Percentiles rank a stretch among this genome's conserved stretches.
Evolutionary conservation across 2,888 invertebrate species (phyloP).

Genomic region (Aphodius sticticus): DNA sequence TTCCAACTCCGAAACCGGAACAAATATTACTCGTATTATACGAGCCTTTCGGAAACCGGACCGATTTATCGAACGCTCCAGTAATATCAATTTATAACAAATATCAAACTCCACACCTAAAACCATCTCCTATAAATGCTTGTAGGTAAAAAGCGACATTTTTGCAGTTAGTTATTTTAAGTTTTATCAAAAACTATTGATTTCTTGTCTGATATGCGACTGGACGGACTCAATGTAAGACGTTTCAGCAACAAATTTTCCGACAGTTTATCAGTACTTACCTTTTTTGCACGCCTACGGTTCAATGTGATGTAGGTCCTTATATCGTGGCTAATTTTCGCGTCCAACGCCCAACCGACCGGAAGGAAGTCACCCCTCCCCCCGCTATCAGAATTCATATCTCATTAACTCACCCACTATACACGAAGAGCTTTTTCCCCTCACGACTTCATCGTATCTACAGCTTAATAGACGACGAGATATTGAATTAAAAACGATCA

Average conservation of each 20-base stretch:
- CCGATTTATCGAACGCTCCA: neutral
- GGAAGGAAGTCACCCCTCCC: neutral
- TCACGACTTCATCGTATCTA: neutral
- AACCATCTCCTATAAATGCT: too few relatives aligned
- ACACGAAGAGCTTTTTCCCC: neutral
- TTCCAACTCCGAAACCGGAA: neutral
- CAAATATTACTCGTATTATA: neutral
- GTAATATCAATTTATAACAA: constrained; percentile 4
- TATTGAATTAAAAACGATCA: neutral
- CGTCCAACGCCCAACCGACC: neutral
- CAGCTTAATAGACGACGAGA: neutral
- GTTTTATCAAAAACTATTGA: too few relatives aligned
- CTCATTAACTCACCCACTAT: neutral
- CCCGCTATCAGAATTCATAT: neutral
- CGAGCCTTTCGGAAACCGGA: neutral
- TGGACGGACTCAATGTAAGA: neutral
- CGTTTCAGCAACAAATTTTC: neutral
- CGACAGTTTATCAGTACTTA: neutral
- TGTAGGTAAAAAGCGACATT: too few relatives aligned
- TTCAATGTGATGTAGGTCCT: neutral
- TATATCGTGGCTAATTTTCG: neutral
- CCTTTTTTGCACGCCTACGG: neutral
- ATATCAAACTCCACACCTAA: neutral
- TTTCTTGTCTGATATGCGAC: neutral
- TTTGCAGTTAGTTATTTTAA: too few relatives aligned